A percentile compares a stretch with the other conserved stretches of the same genome.
These are phyloP conservation scores for Mesocentrotus franciscanus DNA, from an alignment of 53 echinoderm and acorn worm genomes.

Conservation along the genomic window DNA sequence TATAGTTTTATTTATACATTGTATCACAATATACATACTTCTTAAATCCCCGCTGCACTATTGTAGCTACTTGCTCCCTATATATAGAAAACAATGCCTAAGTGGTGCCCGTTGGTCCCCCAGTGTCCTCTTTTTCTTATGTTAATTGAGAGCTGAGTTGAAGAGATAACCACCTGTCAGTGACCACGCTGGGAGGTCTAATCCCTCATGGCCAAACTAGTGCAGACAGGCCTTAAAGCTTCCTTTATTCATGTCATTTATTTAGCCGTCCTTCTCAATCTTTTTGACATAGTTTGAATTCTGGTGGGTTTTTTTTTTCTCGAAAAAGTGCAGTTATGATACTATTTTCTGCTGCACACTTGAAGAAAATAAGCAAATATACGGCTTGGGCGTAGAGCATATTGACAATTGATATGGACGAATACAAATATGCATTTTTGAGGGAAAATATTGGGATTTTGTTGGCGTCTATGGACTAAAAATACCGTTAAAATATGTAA, in stretches of 20 bases:
- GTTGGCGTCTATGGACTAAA: background rate
- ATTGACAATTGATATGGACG: conserved; percentile 16
- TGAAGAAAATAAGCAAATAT: background rate
- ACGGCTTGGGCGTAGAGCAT: background rate
- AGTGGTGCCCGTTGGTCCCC: too few relatives aligned
- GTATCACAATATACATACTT: background rate
- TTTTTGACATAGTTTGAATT: conserved; percentile 24
- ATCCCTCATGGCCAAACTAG: too few relatives aligned
- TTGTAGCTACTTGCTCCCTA: too few relatives aligned
- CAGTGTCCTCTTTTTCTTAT: too few relatives aligned
- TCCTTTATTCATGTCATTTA: background rate
- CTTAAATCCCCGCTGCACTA: background rate
- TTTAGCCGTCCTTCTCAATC: background rate
- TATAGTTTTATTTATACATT: background rate
- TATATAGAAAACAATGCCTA: too few relatives aligned
- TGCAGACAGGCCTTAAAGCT: too few relatives aligned
- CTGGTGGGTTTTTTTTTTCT: background rate
- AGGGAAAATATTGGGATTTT: conserved; percentile 5
- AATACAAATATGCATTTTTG: conserved; percentile 36
- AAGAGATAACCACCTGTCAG: too few relatives aligned
- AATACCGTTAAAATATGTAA: conserved; percentile 21
- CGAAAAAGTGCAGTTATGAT: background rate
- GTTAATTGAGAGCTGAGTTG: too few relatives aligned
- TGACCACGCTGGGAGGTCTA: too few relatives aligned
- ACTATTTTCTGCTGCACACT: background rate